phyloP scores from a whole-genome alignment of 2,797 vertebrate species.

The Microctenopoma lineatum region DNA sequence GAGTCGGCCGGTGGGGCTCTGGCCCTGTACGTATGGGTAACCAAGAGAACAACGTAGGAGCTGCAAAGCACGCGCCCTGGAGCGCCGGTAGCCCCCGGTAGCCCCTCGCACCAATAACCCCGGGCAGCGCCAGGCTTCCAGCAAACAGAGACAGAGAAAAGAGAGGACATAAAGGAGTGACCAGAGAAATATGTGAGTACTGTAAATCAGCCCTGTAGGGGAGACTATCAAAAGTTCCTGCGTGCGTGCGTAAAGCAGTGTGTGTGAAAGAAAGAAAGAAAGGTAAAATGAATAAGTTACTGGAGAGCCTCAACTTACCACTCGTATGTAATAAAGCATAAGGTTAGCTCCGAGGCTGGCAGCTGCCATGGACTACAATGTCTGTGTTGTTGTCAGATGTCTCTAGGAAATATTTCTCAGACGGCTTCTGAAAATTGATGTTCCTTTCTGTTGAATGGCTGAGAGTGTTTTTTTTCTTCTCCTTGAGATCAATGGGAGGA shows the following conservation, averaged over 20 bases:
- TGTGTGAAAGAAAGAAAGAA: conserved; percentile 28
- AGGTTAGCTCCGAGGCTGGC: not conserved
- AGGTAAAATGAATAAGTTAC: conserved; percentile 25
- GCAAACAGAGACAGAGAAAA: conserved; percentile 84
- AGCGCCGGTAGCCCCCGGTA: conserved; percentile 85
- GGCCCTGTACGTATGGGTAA: conserved; percentile 83
- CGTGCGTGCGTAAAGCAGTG: conserved; percentile 52
- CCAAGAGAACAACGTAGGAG: conserved; percentile 90
- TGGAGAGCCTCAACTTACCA: conserved; percentile 1
- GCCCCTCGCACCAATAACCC: conserved; percentile 82
- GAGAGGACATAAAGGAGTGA: conserved; percentile 78
- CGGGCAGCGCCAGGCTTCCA: conserved; percentile 83
- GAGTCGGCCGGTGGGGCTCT: conserved; percentile 54
- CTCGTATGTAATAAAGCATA: not conserved
- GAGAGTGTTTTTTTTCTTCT: not conserved
- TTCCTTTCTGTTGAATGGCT: conserved; percentile 26
- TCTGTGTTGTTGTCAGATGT: conserved; percentile 23
- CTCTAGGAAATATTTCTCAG: conserved; percentile 27
- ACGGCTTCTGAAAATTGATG: conserved; percentile 21
- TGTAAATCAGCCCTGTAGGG: conserved; percentile 89
- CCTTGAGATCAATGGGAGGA: conserved; percentile 23
- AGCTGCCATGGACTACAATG: not conserved
- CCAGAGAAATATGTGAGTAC: conserved; percentile 81
- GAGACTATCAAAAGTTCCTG: conserved; percentile 80
- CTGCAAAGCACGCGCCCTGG: conserved; percentile 88